phyloP scores from a whole-genome alignment of 2,113 vertebrate genomes.

The Oceanites oceanicus region DNA sequence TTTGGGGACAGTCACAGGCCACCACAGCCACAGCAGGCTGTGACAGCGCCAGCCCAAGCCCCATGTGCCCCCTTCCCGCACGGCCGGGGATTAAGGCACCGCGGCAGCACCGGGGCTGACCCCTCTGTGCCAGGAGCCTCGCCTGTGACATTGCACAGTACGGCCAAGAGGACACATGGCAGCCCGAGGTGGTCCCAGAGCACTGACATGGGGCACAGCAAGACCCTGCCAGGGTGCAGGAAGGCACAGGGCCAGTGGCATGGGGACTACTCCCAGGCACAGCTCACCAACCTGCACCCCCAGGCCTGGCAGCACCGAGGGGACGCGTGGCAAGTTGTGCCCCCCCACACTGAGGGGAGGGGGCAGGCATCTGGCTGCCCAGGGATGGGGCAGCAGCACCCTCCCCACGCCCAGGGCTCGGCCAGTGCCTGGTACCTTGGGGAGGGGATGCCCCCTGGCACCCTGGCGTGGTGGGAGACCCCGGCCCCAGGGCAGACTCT shows the following conservation, averaged over 20 bases:
- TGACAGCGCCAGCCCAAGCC: not conserved
- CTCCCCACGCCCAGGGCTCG: not conserved
- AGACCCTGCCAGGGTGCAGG: not conserved
- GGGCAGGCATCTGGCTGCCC: not conserved
- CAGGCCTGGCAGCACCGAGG: conserved; percentile 14
- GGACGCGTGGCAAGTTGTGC: not conserved
- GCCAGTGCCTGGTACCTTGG: not conserved
- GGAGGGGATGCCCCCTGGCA: not conserved
- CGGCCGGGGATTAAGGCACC: conserved; percentile 69
- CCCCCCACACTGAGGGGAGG: not conserved
- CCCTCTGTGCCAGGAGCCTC: not conserved
- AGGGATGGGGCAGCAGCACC: not conserved
- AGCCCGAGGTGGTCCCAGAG: not conserved
- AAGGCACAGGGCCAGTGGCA: not conserved
- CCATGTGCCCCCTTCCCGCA: not conserved
- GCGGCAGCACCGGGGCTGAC: conserved; percentile 62
- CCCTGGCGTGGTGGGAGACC: not conserved
- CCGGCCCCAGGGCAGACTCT: not conserved
- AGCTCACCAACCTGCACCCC: not conserved
- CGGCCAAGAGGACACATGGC: not conserved
- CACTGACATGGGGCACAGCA: not conserved
- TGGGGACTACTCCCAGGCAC: not conserved
- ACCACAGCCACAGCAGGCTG: not conserved
- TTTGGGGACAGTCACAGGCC: not conserved
- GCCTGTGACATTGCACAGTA: not conserved